Evolutionary conservation across 2,888 invertebrate genomes (phyloP), one percentile per base, ranked within the genome.

Genomic region (Mimumesa dahlbomi): DNA sequence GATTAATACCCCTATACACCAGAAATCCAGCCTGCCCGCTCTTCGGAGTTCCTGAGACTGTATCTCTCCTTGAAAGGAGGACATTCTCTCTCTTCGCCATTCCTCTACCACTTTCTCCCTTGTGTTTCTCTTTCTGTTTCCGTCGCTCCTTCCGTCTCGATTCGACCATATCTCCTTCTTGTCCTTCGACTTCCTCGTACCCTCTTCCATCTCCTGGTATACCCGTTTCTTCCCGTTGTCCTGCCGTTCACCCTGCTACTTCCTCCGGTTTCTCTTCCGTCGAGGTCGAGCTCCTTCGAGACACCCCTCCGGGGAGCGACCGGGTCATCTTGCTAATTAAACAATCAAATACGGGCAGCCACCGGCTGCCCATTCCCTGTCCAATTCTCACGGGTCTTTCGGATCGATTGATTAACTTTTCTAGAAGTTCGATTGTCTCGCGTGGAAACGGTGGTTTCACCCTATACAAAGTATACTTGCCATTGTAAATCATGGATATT

Each of bases 1-100:
- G 88, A 89, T 89, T 89, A 89, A 89, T 89, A 88, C 89, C 88
- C 89, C 88, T 88, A 89, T 89, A 89, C 87, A 87, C 81, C 78
- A 83, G 88, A 87, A 86, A 85, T 85, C 85, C 82, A 84, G 82
- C 81, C 81, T 79, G 76, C 77, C 77, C 79, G 75, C 79, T 81
- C 78, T 84, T 84, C 78, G 73, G 84, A 85, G 81, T 85, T 83
- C 76, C 71, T 54, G 77, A 82, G 83, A 76, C 78, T 83, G 81
- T 82, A 80, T 84, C 82, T 82, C 79, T 80, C 77, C 71, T 69
- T 64, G 59, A 56, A 71, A 75, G 62, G 59, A 68, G 62, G 64
- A 66, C 75, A 59, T 69, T 69, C 65, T 38, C 75, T 63, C 61
- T 64, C 62, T 59, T 66, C 62, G 59, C 54, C 78, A 71, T 71